Conservation (phyloP, 2,797 vertebrate genomes). For the Mergus octosetaceus region DNA sequence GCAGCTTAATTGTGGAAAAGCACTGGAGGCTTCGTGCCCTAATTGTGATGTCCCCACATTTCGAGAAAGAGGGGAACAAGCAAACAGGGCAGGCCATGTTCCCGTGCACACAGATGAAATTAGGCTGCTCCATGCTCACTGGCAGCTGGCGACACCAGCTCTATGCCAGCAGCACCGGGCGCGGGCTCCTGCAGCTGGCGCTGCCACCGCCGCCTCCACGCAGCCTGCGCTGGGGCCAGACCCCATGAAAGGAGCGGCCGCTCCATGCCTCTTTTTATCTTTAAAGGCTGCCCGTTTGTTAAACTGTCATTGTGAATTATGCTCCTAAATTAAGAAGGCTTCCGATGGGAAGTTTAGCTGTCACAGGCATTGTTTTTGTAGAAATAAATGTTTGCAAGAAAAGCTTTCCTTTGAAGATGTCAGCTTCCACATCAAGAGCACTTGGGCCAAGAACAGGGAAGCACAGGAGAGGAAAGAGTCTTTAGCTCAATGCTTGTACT, state of each 20-base stretch:
- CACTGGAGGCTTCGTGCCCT: neutral
- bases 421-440: neutral
- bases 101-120: too few relatives aligned
- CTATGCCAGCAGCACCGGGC: too few relatives aligned
- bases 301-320: neutral
- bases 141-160: neutral
- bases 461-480: neutral
- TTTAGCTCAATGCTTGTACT: rapidly evolving
- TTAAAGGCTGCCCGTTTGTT: neutral
- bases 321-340: neutral
- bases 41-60: neutral
- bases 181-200: neutral
- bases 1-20: neutral
- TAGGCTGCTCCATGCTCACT: neutral
- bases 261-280: neutral
- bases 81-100: neutral
- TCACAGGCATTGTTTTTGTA: neutral
- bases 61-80: neutral
- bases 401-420: neutral
- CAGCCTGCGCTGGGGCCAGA: too few relatives aligned
- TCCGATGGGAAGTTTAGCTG: neutral
- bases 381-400: neutral
- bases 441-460: neutral
- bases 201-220: neutral
- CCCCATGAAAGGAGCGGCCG: neutral